These are phyloP conservation scores for Andrena praecox DNA, from an alignment of 2,888 invertebrate species.

Conservation along the genomic window DNA sequence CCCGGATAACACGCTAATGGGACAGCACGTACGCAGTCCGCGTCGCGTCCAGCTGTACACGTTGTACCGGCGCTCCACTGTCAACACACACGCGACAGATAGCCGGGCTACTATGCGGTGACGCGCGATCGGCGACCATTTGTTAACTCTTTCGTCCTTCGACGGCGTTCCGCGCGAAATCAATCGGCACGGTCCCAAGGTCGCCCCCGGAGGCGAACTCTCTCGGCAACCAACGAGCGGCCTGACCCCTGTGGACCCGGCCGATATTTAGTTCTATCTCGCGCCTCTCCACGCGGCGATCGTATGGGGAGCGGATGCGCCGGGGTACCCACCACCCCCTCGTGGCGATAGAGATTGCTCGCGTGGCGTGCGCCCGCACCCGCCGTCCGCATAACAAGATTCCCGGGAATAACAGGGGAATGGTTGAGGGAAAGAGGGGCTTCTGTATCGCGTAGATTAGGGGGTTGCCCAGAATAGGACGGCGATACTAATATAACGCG, in stretches of 20 bases:
- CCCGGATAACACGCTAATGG: constrained; percentile 64
- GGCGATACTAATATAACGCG: too few species aligned
- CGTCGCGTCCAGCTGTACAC: constrained; percentile 17
- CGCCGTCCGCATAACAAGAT: too few species aligned
- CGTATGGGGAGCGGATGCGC: too few species aligned
- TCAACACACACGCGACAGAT: constrained; percentile 33
- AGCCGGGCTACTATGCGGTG: constrained; percentile 2
- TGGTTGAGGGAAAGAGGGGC: too few species aligned
- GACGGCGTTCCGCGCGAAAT: not conserved
- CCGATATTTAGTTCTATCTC: not conserved
- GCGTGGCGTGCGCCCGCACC: too few species aligned
- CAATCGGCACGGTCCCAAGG: not conserved
- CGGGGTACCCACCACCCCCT: too few species aligned
- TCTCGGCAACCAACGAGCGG: not conserved
- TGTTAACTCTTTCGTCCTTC: constrained; percentile 24
- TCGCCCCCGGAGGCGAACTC: not conserved
- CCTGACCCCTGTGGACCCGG: not conserved
- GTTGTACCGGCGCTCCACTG: constrained; percentile 14
- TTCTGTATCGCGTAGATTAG: too few species aligned
- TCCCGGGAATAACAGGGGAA: too few species aligned
- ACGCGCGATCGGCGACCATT: not conserved
- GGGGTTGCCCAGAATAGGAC: too few species aligned
- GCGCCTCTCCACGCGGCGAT: too few species aligned
- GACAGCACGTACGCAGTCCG: constrained; percentile 29
- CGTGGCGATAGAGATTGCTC: too few species aligned